Evolutionary conservation across 2,113 vertebrate species (phyloP), one percentile per base, ranked within the genome.

Genomic region (Lamprologus callipterus): DNA sequence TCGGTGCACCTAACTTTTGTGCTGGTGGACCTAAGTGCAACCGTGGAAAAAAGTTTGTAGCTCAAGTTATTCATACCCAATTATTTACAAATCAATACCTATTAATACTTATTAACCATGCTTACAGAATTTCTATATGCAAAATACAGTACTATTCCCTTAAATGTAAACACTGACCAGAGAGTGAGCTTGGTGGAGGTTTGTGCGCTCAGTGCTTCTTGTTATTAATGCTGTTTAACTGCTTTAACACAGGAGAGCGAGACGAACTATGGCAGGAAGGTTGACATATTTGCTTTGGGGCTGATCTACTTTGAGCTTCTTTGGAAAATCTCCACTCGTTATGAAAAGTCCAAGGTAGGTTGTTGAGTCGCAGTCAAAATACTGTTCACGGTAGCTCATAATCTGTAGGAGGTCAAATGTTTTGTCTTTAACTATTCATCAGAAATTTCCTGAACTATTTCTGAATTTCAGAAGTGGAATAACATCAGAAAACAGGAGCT

Each of bases 271-370:
- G 96, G 95, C 94, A 93, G 83, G 2, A 96, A 97, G 95, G 97
- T 99, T 85, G 98, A 99, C 88, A 96, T 99, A 90, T 99, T 94
- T 91, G 94, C 98, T 49, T 49, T 98, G 92, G 98, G 98, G 60
- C 90, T 99, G 91, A 97, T 98, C 87, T 97, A 97, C 85, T 97
- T 97, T 85, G 97, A 98, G 93, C 96, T 98, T 47, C 92, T 98
- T 91, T 93, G 95, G 2, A 83, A 87, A 9, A 0, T 96, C 60
- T 1, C 42, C 37, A 86, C 60, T 73, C 0, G 0, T 9, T 8
- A 0, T 1, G 95, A 96, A 80, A 94, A 11, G 33, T 1, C 0
- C 14, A 0, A 9, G 83, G 96, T 97, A 68, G 89, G 94, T 93
- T 49, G 47, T 23, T 83, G 13, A 40, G n/a, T 26, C 65, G 0